Base-by-base conservation (phyloP, 2,888 invertebrate species). In the Polydesmus complanatus region DNA sequence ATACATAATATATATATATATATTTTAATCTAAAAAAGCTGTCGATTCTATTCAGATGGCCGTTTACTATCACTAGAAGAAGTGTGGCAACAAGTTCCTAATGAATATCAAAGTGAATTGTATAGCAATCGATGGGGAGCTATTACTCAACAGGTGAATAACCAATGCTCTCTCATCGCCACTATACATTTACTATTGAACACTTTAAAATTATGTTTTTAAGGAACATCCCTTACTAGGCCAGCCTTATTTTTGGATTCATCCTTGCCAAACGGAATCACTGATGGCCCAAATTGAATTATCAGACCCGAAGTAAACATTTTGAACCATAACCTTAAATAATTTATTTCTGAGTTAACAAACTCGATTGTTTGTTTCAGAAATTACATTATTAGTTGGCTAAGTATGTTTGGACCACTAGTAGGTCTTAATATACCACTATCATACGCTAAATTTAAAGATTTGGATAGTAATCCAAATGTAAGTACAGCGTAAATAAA, bases 151-250 rank as follows among this genome's bases (percentile, higher is more conserved):
- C 51, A 51, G 37, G 58, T 53, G 49, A 21, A 27, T 58, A 37
- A 37, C 37, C 37, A 37, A 5, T 14, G 14, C n/a, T n/a, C n/a
- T n/a, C n/a, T n/a, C n/a, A n/a, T n/a, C n/a, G n/a, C n/a, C n/a
- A n/a, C n/a, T 37, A 8, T 37, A 37, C 37, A 14, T 37, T 37
- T 14, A 37, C 37, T 37, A 37, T 37, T 14, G n/a, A n/a, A n/a
- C n/a, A n/a, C n/a, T n/a, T n/a, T n/a, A n/a, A 37, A 37, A 37
- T 8, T 14, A 37, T 37, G 37, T 37, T 37, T 8, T 37, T 37
- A 37, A 73, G 71, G 73, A 73, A 62, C 74, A 74, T 64, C 73
- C 74, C 0, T 60, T 71, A 25, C 65, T 72, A 3, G 69, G 70
- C 19, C 64, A 68, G 21, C 73, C 73, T 51, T 73, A 68, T 64